Evolutionary conservation across 1,140 invertebrate genomes (phyloP).

Genomic region (Panagrolaimus sp.): DNA sequence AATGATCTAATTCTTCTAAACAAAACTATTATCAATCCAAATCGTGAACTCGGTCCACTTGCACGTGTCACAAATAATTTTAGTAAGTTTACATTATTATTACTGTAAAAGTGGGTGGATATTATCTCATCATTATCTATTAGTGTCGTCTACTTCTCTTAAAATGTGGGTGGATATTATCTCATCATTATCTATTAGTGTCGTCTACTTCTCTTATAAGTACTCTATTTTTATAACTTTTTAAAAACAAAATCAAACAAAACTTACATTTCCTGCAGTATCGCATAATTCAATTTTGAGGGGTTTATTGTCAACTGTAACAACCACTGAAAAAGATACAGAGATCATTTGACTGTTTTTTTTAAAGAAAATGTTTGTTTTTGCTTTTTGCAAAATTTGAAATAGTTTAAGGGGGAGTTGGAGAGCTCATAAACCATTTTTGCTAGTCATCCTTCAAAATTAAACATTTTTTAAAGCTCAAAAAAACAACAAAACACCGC

Average conservation of each 20-base stretch:
- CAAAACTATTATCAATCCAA: not conserved
- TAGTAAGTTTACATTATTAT: conserved; percentile 16
- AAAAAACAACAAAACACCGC: too few species aligned
- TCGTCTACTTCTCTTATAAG: too few species aligned
- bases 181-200: too few species aligned
- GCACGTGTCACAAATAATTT: conserved; percentile 27
- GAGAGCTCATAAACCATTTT: too few species aligned
- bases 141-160: too few species aligned
- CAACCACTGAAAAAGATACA: conserved; percentile 69
- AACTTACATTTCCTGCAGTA: conserved; percentile 73
- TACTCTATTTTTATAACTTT: too few species aligned
- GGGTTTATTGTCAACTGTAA: conserved; percentile 77
- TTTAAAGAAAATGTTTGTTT: not conserved
- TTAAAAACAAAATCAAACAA: conserved; percentile 18
- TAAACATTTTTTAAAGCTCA: too few species aligned
- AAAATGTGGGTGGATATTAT: too few species aligned
- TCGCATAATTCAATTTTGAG: conserved; percentile 80
- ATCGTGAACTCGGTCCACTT: conserved; percentile 23
- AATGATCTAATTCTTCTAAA: conserved; percentile 3
- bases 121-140: too few species aligned
- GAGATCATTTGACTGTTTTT: conserved; percentile 15
- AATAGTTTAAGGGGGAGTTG: too few species aligned
- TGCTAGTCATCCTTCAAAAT: too few species aligned
- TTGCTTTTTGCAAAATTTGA: not conserved
- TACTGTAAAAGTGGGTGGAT: not conserved